Conservation (phyloP, 2,797 vertebrate species). For the Sparidentex hasta region DNA sequence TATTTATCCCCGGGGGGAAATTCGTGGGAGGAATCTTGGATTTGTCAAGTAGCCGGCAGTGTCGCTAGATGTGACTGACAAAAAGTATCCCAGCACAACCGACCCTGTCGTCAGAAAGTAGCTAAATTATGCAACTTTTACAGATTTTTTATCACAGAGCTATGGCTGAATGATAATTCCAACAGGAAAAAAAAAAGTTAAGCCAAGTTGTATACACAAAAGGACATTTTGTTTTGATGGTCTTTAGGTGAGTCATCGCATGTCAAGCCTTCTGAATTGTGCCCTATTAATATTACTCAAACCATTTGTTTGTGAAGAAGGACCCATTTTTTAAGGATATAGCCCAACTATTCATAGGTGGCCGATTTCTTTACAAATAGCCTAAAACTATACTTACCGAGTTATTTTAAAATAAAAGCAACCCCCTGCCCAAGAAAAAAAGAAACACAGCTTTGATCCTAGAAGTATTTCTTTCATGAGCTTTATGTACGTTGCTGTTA, state of each 20-base stretch:
- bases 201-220: background rate
- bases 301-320: background rate
- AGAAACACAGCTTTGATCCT: constrained; percentile 24
- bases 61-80: background rate
- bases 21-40: background rate
- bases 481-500: constrained; percentile 20
- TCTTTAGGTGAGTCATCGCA: background rate
- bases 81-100: background rate
- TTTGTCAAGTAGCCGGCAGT: background rate
- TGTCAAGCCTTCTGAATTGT: background rate
- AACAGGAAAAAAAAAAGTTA: background rate
- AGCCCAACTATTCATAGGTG: background rate
- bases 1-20: background rate
- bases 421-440: background rate
- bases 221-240: background rate
- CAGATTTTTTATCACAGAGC: background rate
- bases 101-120: background rate
- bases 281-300: background rate
- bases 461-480: constrained; percentile 21
- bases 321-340: too few relatives aligned
- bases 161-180: background rate
- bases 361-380: background rate
- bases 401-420: background rate
- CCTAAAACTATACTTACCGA: too few relatives aligned
- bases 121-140: background rate